Base-by-base conservation (phyloP, 2,113 vertebrate species). In the Laterallus jamaicensis region DNA sequence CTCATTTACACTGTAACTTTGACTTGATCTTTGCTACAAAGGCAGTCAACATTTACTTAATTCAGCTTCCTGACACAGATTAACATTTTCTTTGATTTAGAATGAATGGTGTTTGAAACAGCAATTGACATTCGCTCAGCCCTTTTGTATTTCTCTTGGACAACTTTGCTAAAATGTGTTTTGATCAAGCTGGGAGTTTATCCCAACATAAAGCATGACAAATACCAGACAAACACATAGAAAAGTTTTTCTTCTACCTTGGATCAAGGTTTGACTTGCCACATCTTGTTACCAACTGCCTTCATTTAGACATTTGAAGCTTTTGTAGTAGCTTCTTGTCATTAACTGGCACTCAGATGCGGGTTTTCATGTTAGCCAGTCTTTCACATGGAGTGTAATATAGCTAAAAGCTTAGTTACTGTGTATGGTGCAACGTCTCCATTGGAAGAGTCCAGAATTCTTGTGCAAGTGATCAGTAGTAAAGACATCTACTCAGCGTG, bases 21-120 rank as follows among this genome's bases (percentile, higher is more conserved):
- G 92, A 94, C 80, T 94, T 94, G 86, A 90, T 92, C 93, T 95
- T 94, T 89, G 73, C 68, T 82, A 93, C 55, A 69, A 79, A 93
- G 62, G 49, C 90, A 91, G 86, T 59, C 88, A 96, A 97, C 92
- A 86, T 96, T 94, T 82, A 77, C 87, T 94, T 95, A 96, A 95
- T 93, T 94, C 86, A 89, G 44, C 86, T 97, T 95, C 85, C 91
- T 94, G 83, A 94, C 86, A 95, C 39, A 79, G 90, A 94, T 70
- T 75, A 97, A 96, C 54, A 91, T 92, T 74, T 86, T 92, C 59
- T 95, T 96, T 93, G 58, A 87, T 58, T 95, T 70, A 20, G 56
- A 84, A 93, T 84, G 73, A 95, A 92, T 70, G 54, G 35, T 68
- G 58, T 95, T 87, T 88, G 88, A 94, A 96, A 97, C 70, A 70